phyloP scores from a whole-genome alignment of 2,113 vertebrate species.

The Rhagologus leucostigma region DNA sequence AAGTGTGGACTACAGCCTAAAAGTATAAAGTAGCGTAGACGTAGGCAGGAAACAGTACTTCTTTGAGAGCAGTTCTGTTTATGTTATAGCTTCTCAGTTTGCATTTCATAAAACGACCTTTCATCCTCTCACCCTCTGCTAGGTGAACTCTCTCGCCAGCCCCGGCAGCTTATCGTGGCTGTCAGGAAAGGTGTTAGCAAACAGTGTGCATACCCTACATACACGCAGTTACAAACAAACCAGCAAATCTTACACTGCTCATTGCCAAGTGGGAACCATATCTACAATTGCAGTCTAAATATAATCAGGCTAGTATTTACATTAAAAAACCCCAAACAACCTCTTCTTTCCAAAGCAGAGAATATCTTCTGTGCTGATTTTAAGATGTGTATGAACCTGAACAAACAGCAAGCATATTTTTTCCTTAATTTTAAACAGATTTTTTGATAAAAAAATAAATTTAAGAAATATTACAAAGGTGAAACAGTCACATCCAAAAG shows the following conservation, averaged over 20 bases:
- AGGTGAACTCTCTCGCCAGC: neutral
- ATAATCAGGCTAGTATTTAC: neutral
- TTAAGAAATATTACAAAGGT: neutral
- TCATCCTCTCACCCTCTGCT: neutral
- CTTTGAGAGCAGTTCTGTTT: slow-evolving; percentile 27
- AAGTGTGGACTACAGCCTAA: neutral
- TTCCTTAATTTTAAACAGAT: neutral
- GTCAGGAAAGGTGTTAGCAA: slow-evolving; percentile 30
- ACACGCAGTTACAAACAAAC: neutral
- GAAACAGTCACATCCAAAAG: neutral
- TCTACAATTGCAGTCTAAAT: neutral
- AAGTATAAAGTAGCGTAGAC: neutral
- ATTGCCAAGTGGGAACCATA: neutral
- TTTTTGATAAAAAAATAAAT: neutral
- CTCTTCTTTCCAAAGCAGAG: neutral
- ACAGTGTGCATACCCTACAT: neutral
- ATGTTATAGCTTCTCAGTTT: slow-evolving; percentile 5
- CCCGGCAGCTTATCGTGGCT: neutral
- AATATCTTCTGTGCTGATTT: neutral
- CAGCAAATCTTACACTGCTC: neutral
- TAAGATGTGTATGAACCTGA: neutral
- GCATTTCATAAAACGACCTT: neutral
- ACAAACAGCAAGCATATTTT: neutral
- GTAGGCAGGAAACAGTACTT: neutral
- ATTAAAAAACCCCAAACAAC: neutral